A percentile compares a stretch with the other conserved stretches of the same genome.
Conservation (phyloP, 1,140 invertebrate genomes). For the Pogonomyrmex californicus region DNA sequence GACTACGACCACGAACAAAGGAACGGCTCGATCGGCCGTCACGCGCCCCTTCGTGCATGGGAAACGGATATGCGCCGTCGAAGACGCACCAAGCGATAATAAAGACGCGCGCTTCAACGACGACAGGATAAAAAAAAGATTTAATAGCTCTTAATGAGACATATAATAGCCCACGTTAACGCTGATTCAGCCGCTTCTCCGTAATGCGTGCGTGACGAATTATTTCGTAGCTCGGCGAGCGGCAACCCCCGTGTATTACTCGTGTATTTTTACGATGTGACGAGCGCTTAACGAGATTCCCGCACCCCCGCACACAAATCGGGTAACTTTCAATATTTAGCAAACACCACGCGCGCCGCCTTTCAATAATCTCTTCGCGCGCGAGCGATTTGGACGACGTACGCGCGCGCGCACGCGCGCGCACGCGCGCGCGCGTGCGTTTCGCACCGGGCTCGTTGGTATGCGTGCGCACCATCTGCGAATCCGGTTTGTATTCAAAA, state of each 20-base stretch:
- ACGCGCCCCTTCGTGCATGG: slow-evolving; percentile 31
- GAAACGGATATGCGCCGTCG: slow-evolving; percentile 13
- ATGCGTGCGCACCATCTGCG: slow-evolving; percentile 59
- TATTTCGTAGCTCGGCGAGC: background rate
- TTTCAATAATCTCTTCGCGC: slow-evolving; percentile 38
- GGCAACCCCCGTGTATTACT: background rate
- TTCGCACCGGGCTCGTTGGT: slow-evolving; percentile 40
- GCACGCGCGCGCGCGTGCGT: background rate
- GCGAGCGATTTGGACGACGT: background rate
- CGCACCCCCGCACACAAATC: background rate
- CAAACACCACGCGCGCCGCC: slow-evolving; percentile 19
- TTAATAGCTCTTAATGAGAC: slow-evolving; percentile 19
- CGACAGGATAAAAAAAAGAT: background rate
- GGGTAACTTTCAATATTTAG: slow-evolving; percentile 47
- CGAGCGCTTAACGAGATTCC: slow-evolving; percentile 41
- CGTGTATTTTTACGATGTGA: slow-evolving; percentile 21
- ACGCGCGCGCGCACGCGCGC: background rate
- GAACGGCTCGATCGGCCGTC: slow-evolving; percentile 39
- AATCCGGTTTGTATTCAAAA: slow-evolving; percentile 69
- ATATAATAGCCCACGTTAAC: background rate
- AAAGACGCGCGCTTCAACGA: slow-evolving; percentile 12
- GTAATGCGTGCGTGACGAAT: slow-evolving; percentile 28
- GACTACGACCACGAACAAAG: slow-evolving; percentile 23
- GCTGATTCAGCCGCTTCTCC: background rate
- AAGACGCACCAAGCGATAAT: background rate